Evolutionary conservation across 2,797 vertebrate species (phyloP), one percentile per base, ranked within the genome.

Genomic region (Trematomus bernacchii): DNA sequence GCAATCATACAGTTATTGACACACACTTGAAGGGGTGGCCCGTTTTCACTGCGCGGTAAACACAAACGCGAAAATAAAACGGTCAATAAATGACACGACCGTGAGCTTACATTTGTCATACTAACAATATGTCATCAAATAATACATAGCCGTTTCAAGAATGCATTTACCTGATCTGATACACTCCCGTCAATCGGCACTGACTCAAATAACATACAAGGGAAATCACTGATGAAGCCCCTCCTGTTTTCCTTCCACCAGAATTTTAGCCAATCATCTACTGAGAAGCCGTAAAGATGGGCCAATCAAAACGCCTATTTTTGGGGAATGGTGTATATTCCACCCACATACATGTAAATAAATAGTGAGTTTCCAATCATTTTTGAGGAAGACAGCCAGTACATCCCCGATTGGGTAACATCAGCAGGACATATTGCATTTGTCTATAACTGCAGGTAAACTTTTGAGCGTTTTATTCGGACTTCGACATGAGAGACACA

Each of bases 111-210:
- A 42, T 19, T 11, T 2, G 13, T 5, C 5, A 18, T 1, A 27
- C 10, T 21, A 9, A 19, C 44, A 16, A 18, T 16, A 19, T 19
- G 16, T 30, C 16, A 9, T 67, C 21, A 19, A 23, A 61, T 61
- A 10, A 48, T 0, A 48, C 1, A n/a, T 4, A 15, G 0, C 1
- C 21, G 40, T 37, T 51, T 47, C 71, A 44, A 68, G 7, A 16
- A 21, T 1, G 0, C 0, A 43, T 79, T 90, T 93, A 94, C 94
- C 93, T 92, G 87, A 75, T 62, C 82, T 82, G 85, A 81, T 83
- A 79, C 71, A 67, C 72, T 84, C 87, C 84, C 77, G 77, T 92
- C 83, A 89, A 85, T 68, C 82, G 79, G 79, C 73, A 73, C 66
- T 52, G 82, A 76, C 84, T 86, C 79, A 92, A 88, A 82, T 46